These are phyloP conservation scores for Drosophila flavopinicola DNA, from an alignment of 2,888 invertebrate species.

Conservation along the genomic window DNA sequence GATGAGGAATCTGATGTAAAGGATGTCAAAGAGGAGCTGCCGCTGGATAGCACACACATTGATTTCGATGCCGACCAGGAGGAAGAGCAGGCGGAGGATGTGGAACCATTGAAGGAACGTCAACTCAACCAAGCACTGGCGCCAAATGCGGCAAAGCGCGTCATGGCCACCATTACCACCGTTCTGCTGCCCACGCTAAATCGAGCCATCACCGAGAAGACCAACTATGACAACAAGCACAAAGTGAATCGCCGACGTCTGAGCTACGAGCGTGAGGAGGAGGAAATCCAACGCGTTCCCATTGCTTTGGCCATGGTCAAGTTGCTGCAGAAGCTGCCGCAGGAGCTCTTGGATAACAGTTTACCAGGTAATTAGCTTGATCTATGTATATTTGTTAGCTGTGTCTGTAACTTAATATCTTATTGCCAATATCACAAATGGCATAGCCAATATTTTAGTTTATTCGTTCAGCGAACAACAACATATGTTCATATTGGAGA, in stretches of 20 bases:
- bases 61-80: constrained; percentile 39
- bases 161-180: constrained; percentile 89
- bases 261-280: constrained; percentile 91
- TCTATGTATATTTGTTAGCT: not conserved
- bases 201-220: constrained; percentile 88
- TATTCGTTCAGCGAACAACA: too few relatives aligned
- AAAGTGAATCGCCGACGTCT: constrained; percentile 90
- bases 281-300: constrained; percentile 95
- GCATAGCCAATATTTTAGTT: too few relatives aligned
- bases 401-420: not conserved
- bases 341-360: constrained; percentile 89
- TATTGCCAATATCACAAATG: too few relatives aligned
- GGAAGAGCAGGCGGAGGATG: constrained; percentile 14
- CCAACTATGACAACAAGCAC: constrained; percentile 90
- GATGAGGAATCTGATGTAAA: constrained; percentile 47
- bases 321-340: constrained; percentile 93
- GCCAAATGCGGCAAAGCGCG: constrained; percentile 90
- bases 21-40: constrained; percentile 18
- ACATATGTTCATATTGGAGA: too few relatives aligned
- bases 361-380: constrained; percentile 85
- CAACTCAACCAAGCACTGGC: constrained; percentile 84
- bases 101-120: constrained; percentile 25
- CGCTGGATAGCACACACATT: constrained; percentile 21
- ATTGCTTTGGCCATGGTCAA: constrained; percentile 97
- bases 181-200: constrained; percentile 92